Conservation (phyloP, 2,113 vertebrate species). For the Thamnaconus septentrionalis region DNA sequence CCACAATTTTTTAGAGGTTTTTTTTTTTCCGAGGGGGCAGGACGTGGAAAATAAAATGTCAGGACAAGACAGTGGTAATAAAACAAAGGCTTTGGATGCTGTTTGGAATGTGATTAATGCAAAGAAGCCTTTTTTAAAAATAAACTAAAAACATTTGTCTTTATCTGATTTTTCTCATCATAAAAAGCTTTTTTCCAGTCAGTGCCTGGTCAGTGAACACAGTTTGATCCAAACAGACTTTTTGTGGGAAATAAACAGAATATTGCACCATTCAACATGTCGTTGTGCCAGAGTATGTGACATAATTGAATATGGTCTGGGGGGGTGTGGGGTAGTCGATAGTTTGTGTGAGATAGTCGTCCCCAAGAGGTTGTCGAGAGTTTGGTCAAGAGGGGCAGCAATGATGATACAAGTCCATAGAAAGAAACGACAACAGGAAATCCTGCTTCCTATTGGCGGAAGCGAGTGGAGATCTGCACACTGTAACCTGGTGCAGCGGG, state of each 20-base stretch:
- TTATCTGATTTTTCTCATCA: too few species aligned
- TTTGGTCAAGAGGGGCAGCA: slow-evolving; percentile 22
- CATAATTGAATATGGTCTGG: slow-evolving; percentile 17
- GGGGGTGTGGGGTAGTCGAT: slow-evolving; percentile 34
- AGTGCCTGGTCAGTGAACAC: too few species aligned
- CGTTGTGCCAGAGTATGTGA: background rate
- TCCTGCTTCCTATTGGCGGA: slow-evolving; percentile 65
- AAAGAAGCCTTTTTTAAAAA: too few species aligned
- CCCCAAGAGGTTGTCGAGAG: slow-evolving; percentile 6
- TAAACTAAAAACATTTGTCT: too few species aligned
- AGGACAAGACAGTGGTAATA: background rate
- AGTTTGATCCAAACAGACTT: too few species aligned
- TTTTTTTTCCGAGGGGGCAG: slow-evolving; percentile 12
- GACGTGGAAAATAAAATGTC: slow-evolving; percentile 14
- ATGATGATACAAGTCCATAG: slow-evolving; percentile 30
- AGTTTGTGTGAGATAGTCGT: slow-evolving; percentile 23
- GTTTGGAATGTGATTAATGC: too few species aligned
- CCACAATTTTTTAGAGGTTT: background rate
- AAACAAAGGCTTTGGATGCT: background rate
- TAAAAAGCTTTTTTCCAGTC: too few species aligned
- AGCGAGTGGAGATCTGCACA: slow-evolving; percentile 17
- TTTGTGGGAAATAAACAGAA: too few species aligned
- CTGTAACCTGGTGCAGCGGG: background rate
- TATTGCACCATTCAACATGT: too few species aligned
- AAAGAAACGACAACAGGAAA: slow-evolving; percentile 62